Conservation (phyloP, 2,888 invertebrate genomes). For the Phengaris alcon region DNA sequence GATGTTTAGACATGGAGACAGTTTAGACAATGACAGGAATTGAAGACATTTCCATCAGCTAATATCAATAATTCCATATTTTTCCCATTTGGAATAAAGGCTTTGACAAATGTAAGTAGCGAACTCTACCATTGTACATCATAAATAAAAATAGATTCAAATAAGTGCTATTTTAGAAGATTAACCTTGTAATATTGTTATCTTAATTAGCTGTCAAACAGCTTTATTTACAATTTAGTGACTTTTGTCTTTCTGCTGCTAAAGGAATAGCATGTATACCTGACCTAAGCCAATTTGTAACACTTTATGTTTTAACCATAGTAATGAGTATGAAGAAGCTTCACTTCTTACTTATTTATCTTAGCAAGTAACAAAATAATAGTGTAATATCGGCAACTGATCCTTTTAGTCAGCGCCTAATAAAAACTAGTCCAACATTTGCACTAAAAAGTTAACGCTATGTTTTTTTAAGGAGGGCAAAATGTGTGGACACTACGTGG, state of each 20-base stretch:
- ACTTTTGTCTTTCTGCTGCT: neutral
- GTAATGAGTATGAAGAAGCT: neutral
- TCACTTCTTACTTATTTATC: too few species aligned
- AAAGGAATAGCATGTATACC: neutral
- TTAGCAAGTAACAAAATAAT: neutral
- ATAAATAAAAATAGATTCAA: neutral
- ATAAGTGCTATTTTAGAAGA: too few species aligned
- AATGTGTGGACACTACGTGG: conserved; percentile 8
- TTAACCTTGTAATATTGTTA: too few species aligned
- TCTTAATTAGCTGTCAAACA: neutral
- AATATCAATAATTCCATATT: conserved; percentile 62
- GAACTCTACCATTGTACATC: conserved; percentile 48
- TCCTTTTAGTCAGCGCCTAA: neutral
- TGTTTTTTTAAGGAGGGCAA: conserved; percentile 24
- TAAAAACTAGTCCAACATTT: neutral
- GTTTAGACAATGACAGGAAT: neutral
- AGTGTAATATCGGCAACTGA: neutral
- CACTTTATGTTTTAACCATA: neutral
- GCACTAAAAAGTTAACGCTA: neutral
- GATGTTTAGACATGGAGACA: conserved; percentile 25
- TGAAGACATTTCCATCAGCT: neutral
- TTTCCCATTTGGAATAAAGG: conserved; percentile 82
- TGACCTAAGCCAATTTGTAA: neutral
- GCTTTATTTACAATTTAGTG: neutral
- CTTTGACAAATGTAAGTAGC: conserved; percentile 77